A percentile compares a stretch with the other conserved stretches of the same genome.
phyloP scores from a whole-genome alignment of 1,140 invertebrate genomes.

The Ylistrum balloti region DNA sequence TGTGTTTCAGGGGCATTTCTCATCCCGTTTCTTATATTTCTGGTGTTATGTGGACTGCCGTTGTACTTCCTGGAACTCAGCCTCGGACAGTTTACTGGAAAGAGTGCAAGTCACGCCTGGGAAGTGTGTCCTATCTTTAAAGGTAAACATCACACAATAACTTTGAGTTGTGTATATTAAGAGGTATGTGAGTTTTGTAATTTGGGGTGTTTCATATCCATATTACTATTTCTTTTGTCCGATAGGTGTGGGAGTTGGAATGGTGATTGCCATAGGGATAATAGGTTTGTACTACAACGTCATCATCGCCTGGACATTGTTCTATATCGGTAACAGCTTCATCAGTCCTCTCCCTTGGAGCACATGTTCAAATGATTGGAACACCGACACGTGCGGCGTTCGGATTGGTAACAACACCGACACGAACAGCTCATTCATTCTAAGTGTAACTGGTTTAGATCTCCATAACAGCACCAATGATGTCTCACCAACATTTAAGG shows the following conservation, averaged over 20 bases:
- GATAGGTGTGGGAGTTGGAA: constrained; percentile 64
- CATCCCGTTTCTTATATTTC: neutral
- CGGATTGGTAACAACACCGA: neutral
- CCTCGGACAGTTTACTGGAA: neutral
- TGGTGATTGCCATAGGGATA: constrained; percentile 59
- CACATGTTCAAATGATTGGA: constrained; percentile 52
- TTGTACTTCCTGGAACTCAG: neutral
- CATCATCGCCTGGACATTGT: constrained; percentile 97
- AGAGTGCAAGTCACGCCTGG: neutral
- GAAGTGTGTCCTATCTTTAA: neutral
- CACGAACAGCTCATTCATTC: neutral
- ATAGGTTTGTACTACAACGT: constrained; percentile 94
- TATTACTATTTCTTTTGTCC: neutral
- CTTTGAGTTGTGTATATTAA: too few relatives aligned
- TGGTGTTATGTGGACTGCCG: constrained; percentile 8
- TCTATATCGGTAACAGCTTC: constrained; percentile 88
- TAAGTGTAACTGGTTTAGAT: neutral
- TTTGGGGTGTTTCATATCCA: too few relatives aligned
- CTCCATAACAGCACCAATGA: neutral
- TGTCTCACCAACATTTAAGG: neutral
- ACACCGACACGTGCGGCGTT: constrained; percentile 33
- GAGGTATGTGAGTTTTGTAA: too few relatives aligned
- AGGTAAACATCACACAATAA: neutral
- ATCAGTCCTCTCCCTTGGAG: constrained; percentile 90
- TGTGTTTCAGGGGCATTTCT: constrained; percentile 22